Conservation (phyloP, 1,140 invertebrate genomes). For the Zaprionus davidi region DNA sequence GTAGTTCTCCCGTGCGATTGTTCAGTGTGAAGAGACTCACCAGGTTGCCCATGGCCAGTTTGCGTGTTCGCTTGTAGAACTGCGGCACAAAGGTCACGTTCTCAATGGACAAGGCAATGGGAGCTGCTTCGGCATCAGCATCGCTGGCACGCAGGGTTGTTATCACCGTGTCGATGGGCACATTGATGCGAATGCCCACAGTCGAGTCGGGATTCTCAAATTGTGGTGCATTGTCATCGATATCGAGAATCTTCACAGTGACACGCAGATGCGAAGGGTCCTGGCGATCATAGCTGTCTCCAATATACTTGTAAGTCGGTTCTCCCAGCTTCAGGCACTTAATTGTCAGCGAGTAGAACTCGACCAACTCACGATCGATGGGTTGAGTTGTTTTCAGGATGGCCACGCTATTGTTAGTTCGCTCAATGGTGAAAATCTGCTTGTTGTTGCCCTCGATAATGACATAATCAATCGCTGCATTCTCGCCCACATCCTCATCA, state of each 20-base stretch:
- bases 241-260: constrained; percentile 88
- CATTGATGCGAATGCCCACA: constrained; percentile 90
- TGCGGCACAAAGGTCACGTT: constrained; percentile 88
- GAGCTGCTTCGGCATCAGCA: constrained; percentile 87
- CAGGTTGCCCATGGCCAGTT: constrained; percentile 84
- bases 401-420: constrained; percentile 88
- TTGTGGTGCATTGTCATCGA: constrained; percentile 90
- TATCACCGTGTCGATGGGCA: constrained; percentile 90
- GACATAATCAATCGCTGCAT: constrained; percentile 90
- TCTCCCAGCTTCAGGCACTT: constrained; percentile 86
- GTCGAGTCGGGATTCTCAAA: constrained; percentile 89
- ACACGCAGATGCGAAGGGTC: constrained; percentile 90
- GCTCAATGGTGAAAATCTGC: constrained; percentile 87
- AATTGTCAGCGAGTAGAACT: constrained; percentile 87
- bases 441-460: constrained; percentile 91
- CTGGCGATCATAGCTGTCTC: constrained; percentile 84
- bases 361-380: constrained; percentile 88
- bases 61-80: constrained; percentile 85
- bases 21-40: constrained; percentile 86
- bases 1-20: constrained; percentile 88
- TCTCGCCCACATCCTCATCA: constrained; percentile 91
- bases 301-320: constrained; percentile 82
- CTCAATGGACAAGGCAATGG: constrained; percentile 88
- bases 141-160: constrained; percentile 89
- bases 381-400: constrained; percentile 87